A percentile compares a stretch with the other conserved stretches of the same genome.
phyloP scores from a whole-genome alignment of 1,140 invertebrate genomes.

The Pemphigus obesinymphae region DNA sequence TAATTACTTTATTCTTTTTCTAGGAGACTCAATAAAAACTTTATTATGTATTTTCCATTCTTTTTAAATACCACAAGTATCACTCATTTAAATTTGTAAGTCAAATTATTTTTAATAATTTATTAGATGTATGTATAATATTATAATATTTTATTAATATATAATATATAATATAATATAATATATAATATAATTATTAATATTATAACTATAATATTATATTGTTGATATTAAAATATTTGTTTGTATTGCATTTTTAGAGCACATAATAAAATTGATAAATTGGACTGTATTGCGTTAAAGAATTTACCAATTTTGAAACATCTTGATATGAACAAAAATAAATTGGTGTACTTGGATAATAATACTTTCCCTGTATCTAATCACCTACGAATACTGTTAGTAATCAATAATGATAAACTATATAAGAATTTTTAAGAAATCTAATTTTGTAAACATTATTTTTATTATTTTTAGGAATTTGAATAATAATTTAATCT shows the following conservation, averaged over 20 bases:
- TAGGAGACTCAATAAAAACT: conserved; percentile 15
- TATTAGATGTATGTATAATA: neutral
- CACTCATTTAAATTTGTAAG: conserved; percentile 21
- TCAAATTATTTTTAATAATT: neutral
- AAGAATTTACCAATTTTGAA: conserved; percentile 58
- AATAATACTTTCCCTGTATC: conserved; percentile 53
- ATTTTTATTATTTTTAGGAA: conserved; percentile 57
- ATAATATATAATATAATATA: no score
- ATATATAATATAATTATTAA: no score
- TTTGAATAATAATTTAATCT: conserved; percentile 74
- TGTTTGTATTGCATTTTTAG: neutral
- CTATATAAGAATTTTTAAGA: conserved; percentile 47
- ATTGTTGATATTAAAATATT: neutral
- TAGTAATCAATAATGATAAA: conserved; percentile 48
- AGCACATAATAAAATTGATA: conserved; percentile 30
- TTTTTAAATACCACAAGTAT: neutral
- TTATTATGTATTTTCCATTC: neutral
- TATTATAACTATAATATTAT: no score
- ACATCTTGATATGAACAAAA: conserved; percentile 60
- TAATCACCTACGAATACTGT: conserved; percentile 53
- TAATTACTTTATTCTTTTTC: neutral
- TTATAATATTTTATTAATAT: no score
- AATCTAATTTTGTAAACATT: conserved; percentile 40
- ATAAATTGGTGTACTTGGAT: conserved; percentile 58
- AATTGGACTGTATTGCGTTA: conserved; percentile 49